Percentiles rank a stretch among this genome's conserved stretches.
Evolutionary conservation across 2,888 invertebrate species (phyloP).

Genomic region (Stenchaetothrips biformis): DNA sequence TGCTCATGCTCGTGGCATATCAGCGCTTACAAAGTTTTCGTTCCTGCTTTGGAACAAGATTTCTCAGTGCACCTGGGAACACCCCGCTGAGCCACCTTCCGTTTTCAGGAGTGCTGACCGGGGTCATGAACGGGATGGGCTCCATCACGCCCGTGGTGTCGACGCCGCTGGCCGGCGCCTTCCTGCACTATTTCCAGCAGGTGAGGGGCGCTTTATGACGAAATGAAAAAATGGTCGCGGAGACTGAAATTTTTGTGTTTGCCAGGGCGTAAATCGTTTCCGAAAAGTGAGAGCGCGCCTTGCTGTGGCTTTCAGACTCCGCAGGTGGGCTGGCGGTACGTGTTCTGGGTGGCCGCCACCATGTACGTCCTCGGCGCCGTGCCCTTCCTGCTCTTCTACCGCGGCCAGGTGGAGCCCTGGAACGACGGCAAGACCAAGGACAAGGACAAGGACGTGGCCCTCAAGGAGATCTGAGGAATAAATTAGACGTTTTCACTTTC

Average conservation of each 20-base stretch:
- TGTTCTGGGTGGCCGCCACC: slow-evolving; percentile 35
- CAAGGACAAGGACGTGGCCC: not conserved
- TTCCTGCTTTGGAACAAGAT: no score
- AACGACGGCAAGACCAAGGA: slow-evolving; percentile 31
- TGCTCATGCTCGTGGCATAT: no score
- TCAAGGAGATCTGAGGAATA: not conserved
- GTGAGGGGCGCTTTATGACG: no score
- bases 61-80: no score
- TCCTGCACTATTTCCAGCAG: slow-evolving; percentile 28
- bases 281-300: no score
- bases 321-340: slow-evolving; percentile 35
- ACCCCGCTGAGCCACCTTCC: not conserved
- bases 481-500: no score
- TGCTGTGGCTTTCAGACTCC: slow-evolving; percentile 29
- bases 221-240: no score
- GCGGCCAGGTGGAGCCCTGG: slow-evolving; percentile 36
- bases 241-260: no score
- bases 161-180: slow-evolving; percentile 36
- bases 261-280: no score
- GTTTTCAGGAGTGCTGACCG: slow-evolving; percentile 36
- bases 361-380: slow-evolving; percentile 35
- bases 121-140: slow-evolving; percentile 38
- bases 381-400: slow-evolving; percentile 36
- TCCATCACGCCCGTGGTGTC: slow-evolving; percentile 36
- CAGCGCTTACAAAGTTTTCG: no score